Evolutionary conservation across 1,140 invertebrate species (phyloP).

Genomic region (Zeugodacus cucurbitae): DNA sequence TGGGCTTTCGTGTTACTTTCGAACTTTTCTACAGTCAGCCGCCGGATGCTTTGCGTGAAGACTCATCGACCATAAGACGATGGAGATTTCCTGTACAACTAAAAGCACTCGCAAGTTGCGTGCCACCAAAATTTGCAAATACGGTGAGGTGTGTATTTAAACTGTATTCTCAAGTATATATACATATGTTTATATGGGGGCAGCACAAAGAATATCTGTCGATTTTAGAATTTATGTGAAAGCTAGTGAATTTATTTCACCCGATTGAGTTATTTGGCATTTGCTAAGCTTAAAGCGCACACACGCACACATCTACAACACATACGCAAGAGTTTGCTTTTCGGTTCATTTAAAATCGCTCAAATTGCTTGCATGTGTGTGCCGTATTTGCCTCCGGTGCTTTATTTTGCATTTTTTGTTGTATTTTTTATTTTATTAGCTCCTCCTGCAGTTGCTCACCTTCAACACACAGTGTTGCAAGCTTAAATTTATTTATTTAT

Average conservation of each 20-base stretch:
- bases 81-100: neutral
- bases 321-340: neutral
- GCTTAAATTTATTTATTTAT: neutral
- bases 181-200: neutral
- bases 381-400: neutral
- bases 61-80: neutral
- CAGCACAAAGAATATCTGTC: neutral
- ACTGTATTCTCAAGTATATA: neutral
- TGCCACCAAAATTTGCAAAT: neutral
- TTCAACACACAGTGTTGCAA: neutral
- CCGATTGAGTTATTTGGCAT: constrained; percentile 7
- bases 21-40: neutral
- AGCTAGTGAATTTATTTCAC: neutral
- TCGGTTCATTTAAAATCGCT: neutral
- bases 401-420: neutral
- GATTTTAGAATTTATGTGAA: constrained; percentile 20
- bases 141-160: too few species aligned
- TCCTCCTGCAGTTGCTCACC: neutral
- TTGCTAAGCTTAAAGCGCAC: neutral
- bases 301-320: neutral
- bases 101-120: neutral
- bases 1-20: neutral
- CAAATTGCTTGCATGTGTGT: neutral
- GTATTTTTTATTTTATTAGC: neutral
- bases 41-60: neutral